phyloP scores from a whole-genome alignment of 1,140 invertebrate species.

The Paraescarpia echinospica region DNA sequence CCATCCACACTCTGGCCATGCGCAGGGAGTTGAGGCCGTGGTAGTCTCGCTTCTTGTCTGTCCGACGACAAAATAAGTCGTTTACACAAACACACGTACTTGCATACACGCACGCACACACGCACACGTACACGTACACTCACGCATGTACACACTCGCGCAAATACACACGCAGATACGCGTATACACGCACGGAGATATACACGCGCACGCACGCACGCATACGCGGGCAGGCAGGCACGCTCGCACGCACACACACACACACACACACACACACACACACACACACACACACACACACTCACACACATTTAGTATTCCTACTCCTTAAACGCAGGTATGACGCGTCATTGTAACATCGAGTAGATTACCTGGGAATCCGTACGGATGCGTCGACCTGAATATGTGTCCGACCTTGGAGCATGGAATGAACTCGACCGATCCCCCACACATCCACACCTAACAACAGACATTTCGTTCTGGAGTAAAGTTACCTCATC shows the following conservation, averaged over 20 bases:
- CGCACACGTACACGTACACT: background rate
- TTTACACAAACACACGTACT: background rate
- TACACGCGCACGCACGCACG: background rate
- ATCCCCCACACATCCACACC: constrained; percentile 96
- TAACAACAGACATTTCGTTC: constrained; percentile 46
- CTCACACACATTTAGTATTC: constrained; percentile 19
- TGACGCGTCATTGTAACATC: background rate
- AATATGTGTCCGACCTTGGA: constrained; percentile 97
- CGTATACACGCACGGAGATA: background rate
- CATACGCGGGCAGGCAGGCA: background rate
- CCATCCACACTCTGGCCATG: constrained; percentile 70
- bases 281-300: background rate
- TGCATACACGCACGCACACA: background rate
- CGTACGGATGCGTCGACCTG: constrained; percentile 60
- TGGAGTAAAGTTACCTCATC: background rate
- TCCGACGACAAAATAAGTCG: background rate
- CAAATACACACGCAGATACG: background rate
- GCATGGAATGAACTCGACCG: constrained; percentile 91
- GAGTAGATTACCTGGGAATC: constrained; percentile 29
- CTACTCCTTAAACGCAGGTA: background rate
- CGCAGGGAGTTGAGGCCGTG: constrained; percentile 59
- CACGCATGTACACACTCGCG: background rate
- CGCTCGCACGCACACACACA: background rate
- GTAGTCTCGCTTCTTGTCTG: constrained; percentile 29
- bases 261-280: background rate